Percentiles rank a stretch among this genome's conserved stretches.
Conservation (phyloP, 37 sponge, comb jelly and placozoan species). For the Haliclona indistincta region DNA sequence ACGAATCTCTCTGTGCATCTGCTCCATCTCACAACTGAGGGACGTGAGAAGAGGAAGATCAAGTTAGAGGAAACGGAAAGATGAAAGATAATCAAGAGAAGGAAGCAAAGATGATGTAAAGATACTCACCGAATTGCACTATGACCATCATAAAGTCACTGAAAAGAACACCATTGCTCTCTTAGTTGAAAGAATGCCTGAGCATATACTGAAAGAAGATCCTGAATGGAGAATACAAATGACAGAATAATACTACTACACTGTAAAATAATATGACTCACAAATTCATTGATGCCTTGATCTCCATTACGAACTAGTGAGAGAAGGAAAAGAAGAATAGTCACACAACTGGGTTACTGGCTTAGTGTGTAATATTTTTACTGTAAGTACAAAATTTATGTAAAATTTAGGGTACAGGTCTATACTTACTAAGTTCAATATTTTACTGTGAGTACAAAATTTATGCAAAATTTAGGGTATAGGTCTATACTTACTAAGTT, state of each 20-base stretch:
- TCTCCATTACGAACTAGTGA: slow-evolving; percentile 48
- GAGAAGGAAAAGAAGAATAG: not conserved
- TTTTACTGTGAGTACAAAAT: too few relatives aligned
- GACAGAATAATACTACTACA: not conserved
- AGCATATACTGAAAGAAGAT: not conserved
- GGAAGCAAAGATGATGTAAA: too few relatives aligned
- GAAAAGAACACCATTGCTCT: slow-evolving; percentile 20
- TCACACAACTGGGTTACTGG: slow-evolving; percentile 3
- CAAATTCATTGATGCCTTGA: not conserved
- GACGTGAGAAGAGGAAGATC: too few relatives aligned
- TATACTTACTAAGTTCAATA: too few relatives aligned
- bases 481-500: too few relatives aligned
- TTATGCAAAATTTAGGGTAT: too few relatives aligned
- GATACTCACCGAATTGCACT: slow-evolving; percentile 47
- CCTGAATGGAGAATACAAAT: slow-evolving; percentile 3
- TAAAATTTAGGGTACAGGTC: too few relatives aligned
- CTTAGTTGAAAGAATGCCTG: slow-evolving; percentile 44
- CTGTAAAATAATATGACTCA: not conserved
- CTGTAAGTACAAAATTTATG: too few relatives aligned
- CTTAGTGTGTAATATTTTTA: slow-evolving; percentile 4
- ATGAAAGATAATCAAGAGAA: too few relatives aligned
- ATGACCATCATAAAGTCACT: slow-evolving; percentile 27
- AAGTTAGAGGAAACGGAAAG: too few relatives aligned
- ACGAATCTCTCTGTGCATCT: too few relatives aligned
- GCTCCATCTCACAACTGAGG: too few relatives aligned